phyloP scores from a whole-genome alignment of 2,113 vertebrate genomes.

The Megalops atlanticus region DNA sequence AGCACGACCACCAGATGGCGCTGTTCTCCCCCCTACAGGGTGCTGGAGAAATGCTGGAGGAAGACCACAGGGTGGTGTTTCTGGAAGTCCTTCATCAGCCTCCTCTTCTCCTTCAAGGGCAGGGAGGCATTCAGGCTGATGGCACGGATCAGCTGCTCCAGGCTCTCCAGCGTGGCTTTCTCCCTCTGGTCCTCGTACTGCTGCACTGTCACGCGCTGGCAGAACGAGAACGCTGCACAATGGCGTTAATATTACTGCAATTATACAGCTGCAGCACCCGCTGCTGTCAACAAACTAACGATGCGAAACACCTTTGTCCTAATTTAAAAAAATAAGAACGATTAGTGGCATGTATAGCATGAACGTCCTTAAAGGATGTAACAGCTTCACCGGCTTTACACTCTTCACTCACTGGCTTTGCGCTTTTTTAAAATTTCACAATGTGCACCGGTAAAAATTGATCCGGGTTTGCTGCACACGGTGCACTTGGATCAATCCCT shows the following conservation, averaged over 20 bases:
- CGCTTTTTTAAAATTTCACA: too few species aligned
- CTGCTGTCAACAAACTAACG: too few species aligned
- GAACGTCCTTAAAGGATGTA: too few species aligned
- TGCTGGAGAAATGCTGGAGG: constrained; percentile 63
- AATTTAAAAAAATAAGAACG: too few species aligned
- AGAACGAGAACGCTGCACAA: constrained; percentile 78
- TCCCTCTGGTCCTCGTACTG: constrained; percentile 76
- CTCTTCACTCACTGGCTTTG: too few species aligned
- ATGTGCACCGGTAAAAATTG: too few species aligned
- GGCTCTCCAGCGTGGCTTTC: constrained; percentile 60
- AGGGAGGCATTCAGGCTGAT: constrained; percentile 61
- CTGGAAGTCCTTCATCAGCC: constrained; percentile 76
- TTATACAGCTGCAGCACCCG: too few species aligned
- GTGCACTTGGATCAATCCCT: too few species aligned
- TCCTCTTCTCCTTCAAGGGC: constrained; percentile 71
- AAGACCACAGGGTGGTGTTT: constrained; percentile 78
- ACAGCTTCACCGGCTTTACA: too few species aligned
- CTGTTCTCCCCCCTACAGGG: constrained; percentile 47
- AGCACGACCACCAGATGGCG: neutral
- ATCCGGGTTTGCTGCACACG: too few species aligned
- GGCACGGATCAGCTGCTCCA: constrained; percentile 68
- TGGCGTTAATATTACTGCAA: neutral
- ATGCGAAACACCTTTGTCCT: too few species aligned
- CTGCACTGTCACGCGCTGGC: constrained; percentile 69
- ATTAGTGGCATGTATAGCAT: too few species aligned